These are phyloP conservation scores for Rhinoderma darwinii DNA, from an alignment of 2,113 vertebrate species.

Conservation along the genomic window DNA sequence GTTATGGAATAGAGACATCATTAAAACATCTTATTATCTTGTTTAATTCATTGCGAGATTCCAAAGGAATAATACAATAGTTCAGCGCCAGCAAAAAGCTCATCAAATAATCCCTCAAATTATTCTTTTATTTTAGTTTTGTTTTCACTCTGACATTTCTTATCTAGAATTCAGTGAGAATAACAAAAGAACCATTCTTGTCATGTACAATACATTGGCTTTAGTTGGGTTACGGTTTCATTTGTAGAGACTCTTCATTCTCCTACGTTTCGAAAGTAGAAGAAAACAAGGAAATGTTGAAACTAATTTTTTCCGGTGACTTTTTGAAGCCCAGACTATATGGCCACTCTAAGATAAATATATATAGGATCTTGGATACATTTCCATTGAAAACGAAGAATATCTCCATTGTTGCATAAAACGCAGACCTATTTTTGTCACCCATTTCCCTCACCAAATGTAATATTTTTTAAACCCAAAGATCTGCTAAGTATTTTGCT, in stretches of 20 bases:
- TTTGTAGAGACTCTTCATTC: not conserved
- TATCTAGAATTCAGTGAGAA: not conserved
- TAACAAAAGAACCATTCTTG: not conserved
- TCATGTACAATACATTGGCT: not conserved
- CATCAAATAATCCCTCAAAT: not conserved
- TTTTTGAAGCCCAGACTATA: not conserved
- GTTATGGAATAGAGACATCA: constrained; percentile 43
- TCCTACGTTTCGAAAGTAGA: not conserved
- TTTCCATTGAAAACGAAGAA: not conserved
- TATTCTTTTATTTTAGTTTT: constrained; percentile 4
- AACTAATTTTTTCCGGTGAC: not conserved
- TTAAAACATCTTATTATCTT: constrained; percentile 37
- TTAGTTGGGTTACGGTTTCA: not conserved
- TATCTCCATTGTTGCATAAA: not conserved
- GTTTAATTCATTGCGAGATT: constrained; percentile 19
- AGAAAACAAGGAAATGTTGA: not conserved
- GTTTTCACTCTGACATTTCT: not conserved
- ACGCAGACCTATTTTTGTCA: not conserved
- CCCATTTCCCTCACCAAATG: no score
- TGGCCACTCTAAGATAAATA: not conserved
- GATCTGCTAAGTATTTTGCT: not conserved
- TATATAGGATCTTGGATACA: not conserved
- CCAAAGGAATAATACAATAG: not conserved
- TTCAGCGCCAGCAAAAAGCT: not conserved
- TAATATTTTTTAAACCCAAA: not conserved